phyloP scores from a whole-genome alignment of 2,113 vertebrate species.

The Lipotes vexillifer region DNA sequence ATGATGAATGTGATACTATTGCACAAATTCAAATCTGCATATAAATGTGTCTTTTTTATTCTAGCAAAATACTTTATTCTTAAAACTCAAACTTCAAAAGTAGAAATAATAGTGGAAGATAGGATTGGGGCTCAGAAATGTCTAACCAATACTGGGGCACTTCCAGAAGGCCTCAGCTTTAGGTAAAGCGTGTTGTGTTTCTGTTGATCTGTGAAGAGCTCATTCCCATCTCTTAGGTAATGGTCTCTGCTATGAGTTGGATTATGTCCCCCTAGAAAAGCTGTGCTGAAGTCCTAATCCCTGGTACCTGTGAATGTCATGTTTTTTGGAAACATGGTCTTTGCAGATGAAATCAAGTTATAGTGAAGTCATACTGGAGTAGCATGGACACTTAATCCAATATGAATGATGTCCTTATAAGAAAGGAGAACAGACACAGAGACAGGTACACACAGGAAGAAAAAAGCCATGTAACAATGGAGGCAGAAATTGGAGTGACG shows the following conservation, averaged over 20 bases:
- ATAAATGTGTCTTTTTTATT: not conserved
- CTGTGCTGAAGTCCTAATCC: not conserved
- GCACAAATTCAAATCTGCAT: not conserved
- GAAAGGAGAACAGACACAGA: not conserved
- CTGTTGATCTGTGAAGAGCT: not conserved
- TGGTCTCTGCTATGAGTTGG: not conserved
- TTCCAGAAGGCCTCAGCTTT: not conserved
- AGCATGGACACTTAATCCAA: not conserved
- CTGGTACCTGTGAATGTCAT: not conserved
- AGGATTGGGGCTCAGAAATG: not conserved
- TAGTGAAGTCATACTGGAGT: not conserved
- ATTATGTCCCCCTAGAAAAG: not conserved
- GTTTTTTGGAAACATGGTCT: not conserved
- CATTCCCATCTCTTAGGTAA: not conserved
- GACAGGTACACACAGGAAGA: not conserved
- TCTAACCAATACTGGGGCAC: not conserved
- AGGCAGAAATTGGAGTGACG: not conserved
- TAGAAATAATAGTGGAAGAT: not conserved
- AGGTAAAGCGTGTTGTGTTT: not conserved
- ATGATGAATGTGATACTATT: not conserved
- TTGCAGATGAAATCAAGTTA: not conserved
- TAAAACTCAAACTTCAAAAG: not conserved
- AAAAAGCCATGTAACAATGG: not conserved
- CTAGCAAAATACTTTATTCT: not conserved
- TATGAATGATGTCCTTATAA: not conserved